A percentile compares a stretch with the other conserved stretches of the same genome.
phyloP scores from a whole-genome alignment of 2,888 invertebrate species.

The Mythimna ferrago region DNA sequence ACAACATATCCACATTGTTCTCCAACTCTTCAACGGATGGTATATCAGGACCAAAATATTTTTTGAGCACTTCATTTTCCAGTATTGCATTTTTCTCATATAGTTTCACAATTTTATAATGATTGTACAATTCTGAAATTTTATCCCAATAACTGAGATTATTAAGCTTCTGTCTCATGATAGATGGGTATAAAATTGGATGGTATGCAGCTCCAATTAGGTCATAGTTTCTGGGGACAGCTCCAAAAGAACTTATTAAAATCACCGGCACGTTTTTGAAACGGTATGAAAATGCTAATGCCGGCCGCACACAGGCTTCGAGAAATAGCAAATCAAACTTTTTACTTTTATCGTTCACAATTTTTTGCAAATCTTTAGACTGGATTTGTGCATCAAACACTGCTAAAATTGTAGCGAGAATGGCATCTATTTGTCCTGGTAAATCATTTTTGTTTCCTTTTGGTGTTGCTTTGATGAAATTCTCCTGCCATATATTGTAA shows the following conservation, averaged over 20 bases:
- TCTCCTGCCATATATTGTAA: conserved; percentile 62
- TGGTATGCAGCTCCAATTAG: conserved; percentile 68
- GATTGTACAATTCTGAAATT: conserved; percentile 59
- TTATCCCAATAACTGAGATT: conserved; percentile 71
- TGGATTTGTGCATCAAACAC: conserved; percentile 51
- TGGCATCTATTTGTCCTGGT: conserved; percentile 12
- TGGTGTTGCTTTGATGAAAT: conserved; percentile 32
- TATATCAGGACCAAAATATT: conserved; percentile 58
- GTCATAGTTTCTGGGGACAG: conserved; percentile 52
- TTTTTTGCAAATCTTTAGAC: conserved; percentile 57
- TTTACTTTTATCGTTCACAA: conserved; percentile 61
- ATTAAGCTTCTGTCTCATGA: conserved; percentile 54
- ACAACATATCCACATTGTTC: conserved; percentile 69
- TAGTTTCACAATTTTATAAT: conserved; percentile 37
- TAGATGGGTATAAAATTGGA: conserved; percentile 68
- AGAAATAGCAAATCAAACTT: conserved; percentile 66
- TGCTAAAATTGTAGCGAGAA: conserved; percentile 13
- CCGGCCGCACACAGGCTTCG: conserved; percentile 61
- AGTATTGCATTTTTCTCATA: conserved; percentile 16
- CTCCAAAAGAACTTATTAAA: conserved; percentile 72
- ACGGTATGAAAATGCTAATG: conserved; percentile 57
- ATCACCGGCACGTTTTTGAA: conserved; percentile 67
- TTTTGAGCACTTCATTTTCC: conserved; percentile 53
- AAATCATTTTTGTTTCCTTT: conserved; percentile 47
- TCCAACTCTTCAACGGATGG: conserved; percentile 62